phyloP scores from a whole-genome alignment of 2,797 vertebrate genomes.

The Aldrovandia affinis region DNA sequence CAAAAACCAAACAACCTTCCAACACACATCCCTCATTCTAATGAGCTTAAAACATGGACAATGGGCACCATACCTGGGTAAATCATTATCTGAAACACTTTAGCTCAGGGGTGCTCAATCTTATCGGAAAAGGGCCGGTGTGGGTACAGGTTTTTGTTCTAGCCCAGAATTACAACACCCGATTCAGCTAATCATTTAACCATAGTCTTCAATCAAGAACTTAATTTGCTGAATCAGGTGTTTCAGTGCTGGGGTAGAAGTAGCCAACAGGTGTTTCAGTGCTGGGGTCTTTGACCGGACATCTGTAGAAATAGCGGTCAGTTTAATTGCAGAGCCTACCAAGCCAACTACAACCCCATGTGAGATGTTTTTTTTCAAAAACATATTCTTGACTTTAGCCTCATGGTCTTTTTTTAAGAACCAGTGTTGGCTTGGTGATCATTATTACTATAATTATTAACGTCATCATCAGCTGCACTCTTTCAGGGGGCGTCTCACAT shows the following conservation, averaged over 20 bases:
- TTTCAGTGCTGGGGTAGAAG: too few species aligned
- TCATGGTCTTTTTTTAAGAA: neutral
- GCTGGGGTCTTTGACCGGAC: too few species aligned
- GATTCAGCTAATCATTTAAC: too few species aligned
- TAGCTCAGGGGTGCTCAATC: neutral
- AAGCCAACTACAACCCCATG: neutral
- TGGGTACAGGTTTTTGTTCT: too few species aligned
- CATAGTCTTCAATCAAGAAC: too few species aligned
- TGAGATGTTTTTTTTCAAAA: neutral
- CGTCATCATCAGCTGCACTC: neutral
- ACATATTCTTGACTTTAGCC: neutral
- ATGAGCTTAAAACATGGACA: neutral
- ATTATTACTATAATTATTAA: neutral
- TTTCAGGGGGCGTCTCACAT: neutral
- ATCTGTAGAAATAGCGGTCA: too few species aligned
- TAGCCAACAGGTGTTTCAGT: too few species aligned
- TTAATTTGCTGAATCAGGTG: too few species aligned
- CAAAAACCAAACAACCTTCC: neutral
- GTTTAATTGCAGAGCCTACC: too few species aligned
- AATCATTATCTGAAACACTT: neutral
- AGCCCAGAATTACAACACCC: too few species aligned
- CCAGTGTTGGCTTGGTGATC: neutral
- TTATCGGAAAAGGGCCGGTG: too few species aligned
- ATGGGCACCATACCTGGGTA: neutral
- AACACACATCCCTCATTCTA: neutral